Percentiles rank a stretch among this genome's conserved stretches.
phyloP scores from a whole-genome alignment of 2,113 vertebrate species.

The Cairina moschata region DNA sequence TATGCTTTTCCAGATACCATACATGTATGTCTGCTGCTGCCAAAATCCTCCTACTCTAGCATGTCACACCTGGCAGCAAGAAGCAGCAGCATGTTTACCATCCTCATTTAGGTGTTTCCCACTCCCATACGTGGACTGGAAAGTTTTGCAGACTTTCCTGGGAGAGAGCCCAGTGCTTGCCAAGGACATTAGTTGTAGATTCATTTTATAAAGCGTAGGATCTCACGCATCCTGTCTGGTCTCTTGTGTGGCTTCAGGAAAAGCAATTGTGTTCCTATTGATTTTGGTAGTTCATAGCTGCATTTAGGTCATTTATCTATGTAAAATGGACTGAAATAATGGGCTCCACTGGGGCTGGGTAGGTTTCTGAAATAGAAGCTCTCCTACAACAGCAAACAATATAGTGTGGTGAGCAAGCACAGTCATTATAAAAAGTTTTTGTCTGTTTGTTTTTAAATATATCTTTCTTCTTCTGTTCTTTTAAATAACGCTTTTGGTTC shows the following conservation, averaged over 20 bases:
- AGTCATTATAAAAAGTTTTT: accelerated
- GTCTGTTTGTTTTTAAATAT: background rate
- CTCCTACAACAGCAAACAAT: background rate
- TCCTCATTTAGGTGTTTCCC: background rate
- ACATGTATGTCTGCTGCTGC: background rate
- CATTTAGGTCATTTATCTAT: background rate
- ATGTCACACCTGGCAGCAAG: background rate
- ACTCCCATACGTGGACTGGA: background rate
- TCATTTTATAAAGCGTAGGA: background rate
- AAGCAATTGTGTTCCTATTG: background rate
- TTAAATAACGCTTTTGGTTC: background rate
- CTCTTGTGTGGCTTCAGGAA: background rate
- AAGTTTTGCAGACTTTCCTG: background rate
- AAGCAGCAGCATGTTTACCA: background rate
- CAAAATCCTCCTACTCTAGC: background rate
- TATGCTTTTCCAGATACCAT: background rate
- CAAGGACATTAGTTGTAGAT: background rate
- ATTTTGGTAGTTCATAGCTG: no score
- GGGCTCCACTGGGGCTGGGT: background rate
- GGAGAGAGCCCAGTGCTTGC: background rate
- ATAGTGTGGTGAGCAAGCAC: background rate
- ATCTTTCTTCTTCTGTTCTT: background rate
- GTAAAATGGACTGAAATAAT: background rate
- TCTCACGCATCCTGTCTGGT: background rate
- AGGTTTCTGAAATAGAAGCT: background rate